Evolutionary conservation across 2,113 vertebrate genomes (phyloP), one percentile per base, ranked within the genome.

Genomic region (Equus przewalskii): DNA sequence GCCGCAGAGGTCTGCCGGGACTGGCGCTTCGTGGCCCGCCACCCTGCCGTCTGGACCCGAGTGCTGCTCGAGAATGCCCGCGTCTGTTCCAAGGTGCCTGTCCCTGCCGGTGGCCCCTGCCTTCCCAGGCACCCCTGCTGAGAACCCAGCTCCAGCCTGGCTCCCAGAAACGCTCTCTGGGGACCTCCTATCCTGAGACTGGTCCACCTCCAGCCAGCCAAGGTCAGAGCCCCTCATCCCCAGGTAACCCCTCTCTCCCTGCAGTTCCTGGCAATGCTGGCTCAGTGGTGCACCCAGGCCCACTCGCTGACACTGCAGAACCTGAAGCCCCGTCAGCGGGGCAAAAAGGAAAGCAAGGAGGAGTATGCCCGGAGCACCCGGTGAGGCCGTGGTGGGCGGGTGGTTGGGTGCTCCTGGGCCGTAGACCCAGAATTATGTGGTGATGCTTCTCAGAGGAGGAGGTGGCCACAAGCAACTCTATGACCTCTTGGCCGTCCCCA

Each of bases 271-370:
- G 98, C 99, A 87, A 99, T 99, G 96, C 97, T 99, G 97, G 99
- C 99, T 70, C 99, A 99, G 98, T 99, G 99, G 99, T 99, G 99
- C 98, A 99, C 99, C 28, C 99, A 99, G 98, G 99, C 99, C 2
- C 99, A 99, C 97, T 99, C 99, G 0, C 99, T 99, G 98, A 99
- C 99, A 49, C 99, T 99, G 87, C 99, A 99, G 98, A 99, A 99
- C 98, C 99, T 99, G 93, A 99, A 99, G 98, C 99, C 99, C 0
- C 99, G 99, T 78, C 99, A 99, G 98, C 98, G 99, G 56, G 99
- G 99, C 41, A 99, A 99, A 99, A 99, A 99, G 97, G 99, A 99
- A 96, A 99, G 99, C 98, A 99, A 99, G 98, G 99, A 99, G 93
- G 99, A 99, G n/a, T 99, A 99, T 94, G 99, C 99, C 84, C 99